Conservation (phyloP, 2,113 vertebrate genomes). For the Apteryx owenii region DNA sequence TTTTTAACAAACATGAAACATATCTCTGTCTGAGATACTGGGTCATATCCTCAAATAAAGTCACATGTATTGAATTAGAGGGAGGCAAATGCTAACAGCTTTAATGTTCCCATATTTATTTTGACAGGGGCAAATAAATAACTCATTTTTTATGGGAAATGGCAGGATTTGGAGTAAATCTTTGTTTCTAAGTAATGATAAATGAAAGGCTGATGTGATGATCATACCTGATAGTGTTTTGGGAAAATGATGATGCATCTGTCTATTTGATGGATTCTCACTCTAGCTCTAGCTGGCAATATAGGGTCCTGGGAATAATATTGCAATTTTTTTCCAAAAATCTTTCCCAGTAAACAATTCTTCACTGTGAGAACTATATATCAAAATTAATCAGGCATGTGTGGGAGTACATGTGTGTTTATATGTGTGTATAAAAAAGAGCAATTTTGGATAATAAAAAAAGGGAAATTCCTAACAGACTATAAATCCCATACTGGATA, state of each 20-base stretch:
- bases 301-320: not conserved
- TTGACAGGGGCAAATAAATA: constrained; percentile 28
- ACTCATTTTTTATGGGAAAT: constrained; percentile 50
- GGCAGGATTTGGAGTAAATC: constrained; percentile 6
- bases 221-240: constrained; percentile 18
- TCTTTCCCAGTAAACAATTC: not conserved
- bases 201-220: constrained; percentile 56
- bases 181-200: constrained; percentile 58
- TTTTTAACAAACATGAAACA: not conserved
- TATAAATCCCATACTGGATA: not conserved
- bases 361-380: not conserved
- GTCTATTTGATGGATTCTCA: not conserved
- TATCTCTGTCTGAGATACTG: not conserved
- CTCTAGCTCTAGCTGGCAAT: not conserved
- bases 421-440: not conserved
- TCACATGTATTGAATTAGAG: not conserved
- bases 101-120: not conserved
- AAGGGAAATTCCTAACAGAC: not conserved
- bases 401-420: not conserved
- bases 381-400: not conserved
- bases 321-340: not conserved
- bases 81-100: not conserved
- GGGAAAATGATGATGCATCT: constrained; percentile 34
- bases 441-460: not conserved
- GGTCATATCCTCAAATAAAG: not conserved